Base-by-base conservation (phyloP, 64 coral and sea anemone genomes). In the Astreopora myriophthalma region DNA sequence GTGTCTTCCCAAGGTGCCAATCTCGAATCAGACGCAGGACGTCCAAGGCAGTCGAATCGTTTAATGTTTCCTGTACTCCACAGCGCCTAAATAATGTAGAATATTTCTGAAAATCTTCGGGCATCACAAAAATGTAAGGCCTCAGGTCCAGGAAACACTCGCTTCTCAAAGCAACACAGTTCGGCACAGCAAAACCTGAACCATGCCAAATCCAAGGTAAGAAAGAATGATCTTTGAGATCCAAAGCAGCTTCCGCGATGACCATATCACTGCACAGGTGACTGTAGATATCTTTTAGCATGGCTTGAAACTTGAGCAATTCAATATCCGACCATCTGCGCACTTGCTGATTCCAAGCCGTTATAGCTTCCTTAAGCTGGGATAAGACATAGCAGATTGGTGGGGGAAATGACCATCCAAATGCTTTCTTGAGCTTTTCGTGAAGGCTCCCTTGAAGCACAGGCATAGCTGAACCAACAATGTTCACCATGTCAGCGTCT, bases 141-240 rank as follows among this genome's bases (percentile, higher is more conserved):
- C 73, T 86, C 1, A 98, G 51, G 8, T 96, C 88, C 52, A 96
- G 64, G 8, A 58, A 62, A 77, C 92, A 96, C 20, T 72, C 62
- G 19, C 32, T 94, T 71, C 61, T 80, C 24, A 96, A 94, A 26
- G 81, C 92, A 61, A 94, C 79, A 14, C 95, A 80, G 28, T 42
- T 90, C 22, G 95, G 87, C 69, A 69, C 79, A n/a, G 91, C 74
- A n/a, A 96, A 96, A 31, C 95, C 91, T n/a, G 95, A 87, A 17
- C 95, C 95, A 72, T 90, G 62, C 95, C 95, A 96, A 7, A 96
- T 88, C 95, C 95, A 96, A 38, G 95, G 88, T 3, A 87, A 48
- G 67, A 79, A 80, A 30, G 37, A 83, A 25, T 87, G 32, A 7
- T 78, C 62, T 5, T 80, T 93, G 17, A 96, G 69, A 39, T 88